Evolutionary conservation across 2,113 vertebrate species (phyloP), one percentile per base, ranked within the genome.

Genomic region (Bubalus kerabau): DNA sequence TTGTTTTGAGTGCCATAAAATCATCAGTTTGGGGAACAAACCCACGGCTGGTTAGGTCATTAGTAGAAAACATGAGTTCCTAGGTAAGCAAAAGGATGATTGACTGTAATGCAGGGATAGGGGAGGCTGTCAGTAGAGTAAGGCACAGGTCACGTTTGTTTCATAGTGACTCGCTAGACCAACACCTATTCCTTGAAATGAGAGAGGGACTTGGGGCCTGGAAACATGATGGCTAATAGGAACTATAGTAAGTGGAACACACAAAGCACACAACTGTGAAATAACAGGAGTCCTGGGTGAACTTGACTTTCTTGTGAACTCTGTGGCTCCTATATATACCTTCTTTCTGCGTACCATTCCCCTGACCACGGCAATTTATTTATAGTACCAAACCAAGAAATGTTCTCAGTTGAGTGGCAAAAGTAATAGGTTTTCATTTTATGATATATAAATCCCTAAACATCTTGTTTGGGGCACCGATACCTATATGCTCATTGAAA

Each of bases 371-470:
- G 26, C 28, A 88, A 64, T 95, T 88, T 80, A 74, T 59, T 93
- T 57, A 78, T 43, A 62, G 50, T 16, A 62, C 46, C 59, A 28
- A 50, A 52, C 2, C 7, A 67, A 74, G 82, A 78, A 52, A 74
- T 32, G 50, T 2, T 28, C 81, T 88, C 59, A 1, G 40, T 30
- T 94, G 54, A 60, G 24, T 60, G 56, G 50, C 52, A 50, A 94
- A 96, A 96, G n/a, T 32, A 95, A n/a, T 80, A 54, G 74, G 26
- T 81, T 94, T 96, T 86, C 83, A 92, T 91, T 96, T 93, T 90
- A 96, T 86, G 43, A 60, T 83, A 59, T 40, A 50, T 71, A 94
- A 90, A 84, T 81, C 13, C 36, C 52, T 13, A 12, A 91, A 36
- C 17, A 85, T 81, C 67, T 86, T 71, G 16, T 96, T 74, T 62